These are phyloP conservation scores for Botia kubotai DNA, from an alignment of 2,797 vertebrate species.

Conservation along the genomic window DNA sequence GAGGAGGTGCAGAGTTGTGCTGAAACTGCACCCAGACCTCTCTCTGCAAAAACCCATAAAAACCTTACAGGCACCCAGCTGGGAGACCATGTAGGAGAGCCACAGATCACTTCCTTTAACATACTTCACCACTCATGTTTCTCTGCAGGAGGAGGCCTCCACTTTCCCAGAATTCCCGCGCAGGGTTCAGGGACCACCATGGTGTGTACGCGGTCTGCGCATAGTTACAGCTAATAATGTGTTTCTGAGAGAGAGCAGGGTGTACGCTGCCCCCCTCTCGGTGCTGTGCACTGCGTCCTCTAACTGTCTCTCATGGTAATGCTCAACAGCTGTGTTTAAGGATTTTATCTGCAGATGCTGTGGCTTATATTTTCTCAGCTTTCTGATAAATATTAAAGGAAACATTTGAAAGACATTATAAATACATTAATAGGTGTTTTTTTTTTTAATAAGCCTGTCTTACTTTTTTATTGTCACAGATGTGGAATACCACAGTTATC, in stretches of 20 bases:
- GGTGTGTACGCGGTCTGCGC: conserved; percentile 64
- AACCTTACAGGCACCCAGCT: conserved; percentile 67
- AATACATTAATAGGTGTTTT: neutral
- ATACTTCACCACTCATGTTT: conserved; percentile 57
- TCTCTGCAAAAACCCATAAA: conserved; percentile 57
- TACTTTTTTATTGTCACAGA: neutral
- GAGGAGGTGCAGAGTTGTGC: conserved; percentile 34
- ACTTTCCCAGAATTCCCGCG: conserved; percentile 58
- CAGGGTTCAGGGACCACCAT: conserved; percentile 69
- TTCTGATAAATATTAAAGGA: neutral
- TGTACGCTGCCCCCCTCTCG: conserved; percentile 7
- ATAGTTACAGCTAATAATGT: conserved; percentile 68
- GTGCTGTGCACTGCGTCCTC: conserved; percentile 32
- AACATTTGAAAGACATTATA: neutral
- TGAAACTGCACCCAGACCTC: conserved; percentile 49
- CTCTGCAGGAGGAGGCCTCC: conserved; percentile 57
- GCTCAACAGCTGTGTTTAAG: conserved; percentile 19
- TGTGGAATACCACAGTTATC: neutral
- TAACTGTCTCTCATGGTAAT: conserved; percentile 39
- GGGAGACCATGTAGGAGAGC: conserved; percentile 62
- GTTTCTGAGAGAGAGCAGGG: conserved; percentile 52
- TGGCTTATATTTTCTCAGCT: neutral
- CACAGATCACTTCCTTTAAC: conserved; percentile 72
- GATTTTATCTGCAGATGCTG: conserved; percentile 3
- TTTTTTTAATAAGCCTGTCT: neutral